Evolutionary conservation across 1,140 invertebrate genomes (phyloP), one percentile per base, ranked within the genome.

Genomic region (Caerostris darwini): DNA sequence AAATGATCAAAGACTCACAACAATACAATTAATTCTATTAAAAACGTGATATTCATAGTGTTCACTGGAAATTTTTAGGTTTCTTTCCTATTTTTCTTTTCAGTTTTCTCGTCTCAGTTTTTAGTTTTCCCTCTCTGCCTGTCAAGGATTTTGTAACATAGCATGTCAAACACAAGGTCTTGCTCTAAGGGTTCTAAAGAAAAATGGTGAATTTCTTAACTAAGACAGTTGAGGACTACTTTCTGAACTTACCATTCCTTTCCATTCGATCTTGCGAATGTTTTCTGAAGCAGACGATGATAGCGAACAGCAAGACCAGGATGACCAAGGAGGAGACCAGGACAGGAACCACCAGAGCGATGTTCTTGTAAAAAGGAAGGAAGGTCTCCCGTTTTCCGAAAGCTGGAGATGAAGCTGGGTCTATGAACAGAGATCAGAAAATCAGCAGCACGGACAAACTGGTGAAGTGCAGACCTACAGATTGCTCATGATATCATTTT

Each of bases 261-360:
- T 69, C 92, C 64, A 86, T 58, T 17, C 92, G 17, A 14, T 94
- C 92, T 54, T 94, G 85, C 3, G 92, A 88, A 8, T 94, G 90
- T 53, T 90, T 94, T 53, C 90, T 87, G 54, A 94, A 94, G 61
- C 94, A 94, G 19, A 94, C 90, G 3, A 88, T 83, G 10, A 94
- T 90, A 34, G 90, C 89, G 14, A 94, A 90, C 12, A 92, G 57
- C 10, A 94, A 58, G 17, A 94, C 86, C 34, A 94, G 10, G 61
- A 94, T 81, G 12, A 94, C 94, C 5, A 92, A n/a, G 3, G 88
- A 90, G 0, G 90, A 92, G 7, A 94, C 90, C 34, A 94, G 83
- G 5, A 92, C 94, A n/a, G 94, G 94, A 3, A 94, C 81, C 3
- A 94, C 64, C 53, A 94, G 17, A 8, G 94, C 88, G 17, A 92